Percentiles rank a stretch among this genome's conserved stretches.
These are phyloP conservation scores for Melinaea menophilus DNA, from an alignment of 2,888 invertebrate genomes.

Conservation along the genomic window DNA sequence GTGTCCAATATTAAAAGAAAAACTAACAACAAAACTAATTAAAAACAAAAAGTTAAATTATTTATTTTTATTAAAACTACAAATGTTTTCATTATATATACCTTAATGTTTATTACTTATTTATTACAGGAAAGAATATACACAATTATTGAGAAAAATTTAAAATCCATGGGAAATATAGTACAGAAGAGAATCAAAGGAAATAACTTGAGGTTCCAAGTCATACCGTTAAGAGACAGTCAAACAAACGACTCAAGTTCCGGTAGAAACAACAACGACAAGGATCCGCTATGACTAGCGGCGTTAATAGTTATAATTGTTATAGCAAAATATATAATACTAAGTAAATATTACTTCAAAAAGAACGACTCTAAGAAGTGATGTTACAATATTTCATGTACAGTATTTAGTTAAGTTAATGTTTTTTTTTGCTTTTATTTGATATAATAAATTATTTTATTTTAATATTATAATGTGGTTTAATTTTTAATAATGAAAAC, in stretches of 20 bases:
- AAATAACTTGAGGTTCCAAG: conserved; percentile 79
- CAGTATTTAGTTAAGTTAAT: background rate
- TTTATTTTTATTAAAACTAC: background rate
- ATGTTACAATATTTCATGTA: background rate
- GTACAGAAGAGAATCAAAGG: conserved; percentile 82
- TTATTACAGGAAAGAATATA: conserved; percentile 78
- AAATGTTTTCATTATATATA: background rate
- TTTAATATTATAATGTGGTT: too few relatives aligned
- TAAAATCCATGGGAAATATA: conserved; percentile 73
- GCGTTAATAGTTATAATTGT: conserved; percentile 46
- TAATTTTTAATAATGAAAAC: conserved; percentile 16
- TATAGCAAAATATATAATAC: conserved; percentile 53
- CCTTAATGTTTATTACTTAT: too few relatives aligned
- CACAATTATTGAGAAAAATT: conserved; percentile 72
- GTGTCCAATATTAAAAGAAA: too few relatives aligned
- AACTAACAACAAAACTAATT: too few relatives aligned
- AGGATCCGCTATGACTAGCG: conserved; percentile 68
- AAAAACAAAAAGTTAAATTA: too few relatives aligned
- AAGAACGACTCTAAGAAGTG: conserved; percentile 27
- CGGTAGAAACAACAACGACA: conserved; percentile 41
- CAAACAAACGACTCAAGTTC: conserved; percentile 35
- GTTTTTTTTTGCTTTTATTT: conserved; percentile 6
- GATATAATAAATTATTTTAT: too few relatives aligned
- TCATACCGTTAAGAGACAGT: conserved; percentile 68
- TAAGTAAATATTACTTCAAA: conserved; percentile 48